phyloP scores from a whole-genome alignment of 2,888 invertebrate genomes.

The Hydrotaea cyrtoneurina region DNA sequence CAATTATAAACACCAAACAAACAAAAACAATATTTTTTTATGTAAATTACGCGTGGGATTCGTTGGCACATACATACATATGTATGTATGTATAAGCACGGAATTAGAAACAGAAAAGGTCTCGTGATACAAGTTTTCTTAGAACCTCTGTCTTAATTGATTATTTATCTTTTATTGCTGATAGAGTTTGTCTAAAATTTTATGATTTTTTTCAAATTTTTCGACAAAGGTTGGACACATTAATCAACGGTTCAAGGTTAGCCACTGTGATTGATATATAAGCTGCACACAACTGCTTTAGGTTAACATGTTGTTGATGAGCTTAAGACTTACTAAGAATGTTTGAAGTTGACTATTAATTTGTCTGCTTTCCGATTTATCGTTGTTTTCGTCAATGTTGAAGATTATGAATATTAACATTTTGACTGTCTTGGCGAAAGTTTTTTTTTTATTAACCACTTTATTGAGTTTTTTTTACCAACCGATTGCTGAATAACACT shows the following conservation, averaged over 20 bases:
- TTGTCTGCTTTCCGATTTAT: too few relatives aligned
- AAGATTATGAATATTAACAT: too few relatives aligned
- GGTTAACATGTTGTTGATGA: background rate
- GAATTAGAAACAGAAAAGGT: too few relatives aligned
- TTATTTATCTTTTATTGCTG: background rate
- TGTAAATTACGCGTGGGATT: background rate
- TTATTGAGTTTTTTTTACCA: too few relatives aligned
- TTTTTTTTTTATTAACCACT: too few relatives aligned
- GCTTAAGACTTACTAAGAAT: background rate
- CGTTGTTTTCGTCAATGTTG: too few relatives aligned
- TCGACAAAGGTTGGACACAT: background rate
- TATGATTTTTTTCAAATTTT: too few relatives aligned
- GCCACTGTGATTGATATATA: background rate
- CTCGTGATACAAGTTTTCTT: background rate
- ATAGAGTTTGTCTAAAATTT: background rate
- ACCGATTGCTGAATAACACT: too few relatives aligned
- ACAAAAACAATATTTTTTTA: background rate
- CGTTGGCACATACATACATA: background rate
- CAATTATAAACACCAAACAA: background rate
- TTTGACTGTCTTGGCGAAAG: too few relatives aligned
- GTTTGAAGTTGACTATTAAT: background rate
- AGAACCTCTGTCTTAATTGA: background rate
- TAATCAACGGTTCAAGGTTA: background rate
- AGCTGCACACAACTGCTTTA: background rate
- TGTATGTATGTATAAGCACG: too few relatives aligned